Percentiles rank a stretch among this genome's conserved stretches.
These are phyloP conservation scores for Hypotaenidia okinawae DNA, from an alignment of 2,797 vertebrate genomes.

Conservation along the genomic window DNA sequence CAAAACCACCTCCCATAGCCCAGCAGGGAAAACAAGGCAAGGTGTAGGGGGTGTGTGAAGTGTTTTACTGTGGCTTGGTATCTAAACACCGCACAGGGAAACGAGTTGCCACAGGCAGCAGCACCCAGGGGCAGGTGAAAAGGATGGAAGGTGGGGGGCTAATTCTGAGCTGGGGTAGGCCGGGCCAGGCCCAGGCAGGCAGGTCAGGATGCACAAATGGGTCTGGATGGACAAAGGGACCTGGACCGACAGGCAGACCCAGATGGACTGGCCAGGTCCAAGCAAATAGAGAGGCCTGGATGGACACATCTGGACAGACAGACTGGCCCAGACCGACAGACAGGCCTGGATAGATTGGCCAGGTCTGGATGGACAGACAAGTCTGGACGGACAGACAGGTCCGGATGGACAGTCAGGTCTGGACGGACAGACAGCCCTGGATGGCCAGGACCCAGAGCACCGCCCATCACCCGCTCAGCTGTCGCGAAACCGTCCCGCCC, in stretches of 20 bases:
- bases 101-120: rapidly evolving
- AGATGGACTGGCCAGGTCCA: too few relatives aligned
- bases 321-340: too few relatives aligned
- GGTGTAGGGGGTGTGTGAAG: too few relatives aligned
- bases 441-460: neutral
- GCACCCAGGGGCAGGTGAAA: rapidly evolving
- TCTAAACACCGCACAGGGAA: too few relatives aligned
- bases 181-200: too few relatives aligned
- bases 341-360: too few relatives aligned
- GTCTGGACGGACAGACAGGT: too few relatives aligned
- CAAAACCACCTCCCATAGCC: rapidly evolving
- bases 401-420: neutral
- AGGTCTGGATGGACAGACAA: neutral
- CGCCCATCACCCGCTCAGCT: neutral
- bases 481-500: neutral
- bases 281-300: too few relatives aligned
- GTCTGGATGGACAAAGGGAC: too few relatives aligned
- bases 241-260: neutral
- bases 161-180: neutral
- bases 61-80: too few relatives aligned
- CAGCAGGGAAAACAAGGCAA: neutral
- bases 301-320: too few relatives aligned
- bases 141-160: rapidly evolving
- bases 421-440: neutral
- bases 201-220: neutral